A percentile compares a stretch with the other conserved stretches of the same genome.
Conservation (phyloP, 2,888 invertebrate species). For the Phymatocera aterrima region DNA sequence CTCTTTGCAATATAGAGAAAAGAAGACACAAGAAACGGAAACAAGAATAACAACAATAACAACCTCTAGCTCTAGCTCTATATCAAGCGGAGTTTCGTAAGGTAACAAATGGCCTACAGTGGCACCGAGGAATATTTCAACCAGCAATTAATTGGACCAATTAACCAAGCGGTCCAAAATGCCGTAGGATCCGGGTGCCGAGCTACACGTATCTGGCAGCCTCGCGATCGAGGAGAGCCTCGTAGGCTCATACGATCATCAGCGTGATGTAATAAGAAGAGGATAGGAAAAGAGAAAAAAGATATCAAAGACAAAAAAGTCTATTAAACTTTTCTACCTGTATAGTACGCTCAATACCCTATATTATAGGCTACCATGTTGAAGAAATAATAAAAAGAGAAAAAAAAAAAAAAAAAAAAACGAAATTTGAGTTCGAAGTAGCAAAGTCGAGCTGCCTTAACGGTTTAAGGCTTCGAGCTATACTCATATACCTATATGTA, state of each 20-base stretch:
- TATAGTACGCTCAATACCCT: not conserved
- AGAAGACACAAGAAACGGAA: not conserved
- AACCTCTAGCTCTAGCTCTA: not conserved
- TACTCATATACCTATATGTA: not conserved
- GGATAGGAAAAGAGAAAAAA: not conserved
- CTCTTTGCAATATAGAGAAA: too few relatives aligned
- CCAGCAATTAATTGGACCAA: slow-evolving; percentile 43
- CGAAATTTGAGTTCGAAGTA: slow-evolving; percentile 13
- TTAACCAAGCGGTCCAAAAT: slow-evolving; percentile 37
- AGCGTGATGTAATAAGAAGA: slow-evolving; percentile 1
- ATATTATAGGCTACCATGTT: too few relatives aligned
- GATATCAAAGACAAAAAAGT: not conserved
- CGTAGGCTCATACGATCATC: not conserved
- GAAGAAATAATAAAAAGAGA: too few relatives aligned
- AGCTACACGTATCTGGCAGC: not conserved
- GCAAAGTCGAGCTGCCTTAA: not conserved
- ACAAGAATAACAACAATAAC: not conserved
- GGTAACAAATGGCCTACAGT: slow-evolving; percentile 42
- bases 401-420: too few relatives aligned
- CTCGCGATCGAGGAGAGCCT: slow-evolving; percentile 3
- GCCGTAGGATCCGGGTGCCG: slow-evolving; percentile 31
- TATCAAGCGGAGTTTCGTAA: slow-evolving; percentile 42
- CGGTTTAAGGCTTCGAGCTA: not conserved
- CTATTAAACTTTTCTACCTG: slow-evolving; percentile 37
- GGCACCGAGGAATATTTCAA: slow-evolving; percentile 45